phyloP scores from a whole-genome alignment of 1,140 invertebrate genomes.

The Dreissena rostriformis region DNA sequence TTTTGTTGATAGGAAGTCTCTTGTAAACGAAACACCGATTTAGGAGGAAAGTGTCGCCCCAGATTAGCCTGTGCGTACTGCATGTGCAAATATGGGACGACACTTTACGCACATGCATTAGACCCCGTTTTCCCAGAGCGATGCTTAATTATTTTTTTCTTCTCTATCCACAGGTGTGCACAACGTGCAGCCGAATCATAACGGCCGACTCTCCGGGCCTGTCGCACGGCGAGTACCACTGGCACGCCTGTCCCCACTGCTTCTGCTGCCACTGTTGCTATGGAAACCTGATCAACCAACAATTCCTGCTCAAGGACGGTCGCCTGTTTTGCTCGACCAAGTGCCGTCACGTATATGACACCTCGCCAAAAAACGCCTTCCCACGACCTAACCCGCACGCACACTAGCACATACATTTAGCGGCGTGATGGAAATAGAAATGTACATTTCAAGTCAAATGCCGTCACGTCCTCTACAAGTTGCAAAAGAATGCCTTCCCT shows the following conservation, averaged over 20 bases:
- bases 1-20: too few species aligned
- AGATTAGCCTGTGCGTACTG: too few species aligned
- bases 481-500: too few species aligned
- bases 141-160: background rate
- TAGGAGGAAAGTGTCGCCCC: too few species aligned
- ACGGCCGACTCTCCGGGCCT: slow-evolving; percentile 97
- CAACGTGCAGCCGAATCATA: slow-evolving; percentile 96
- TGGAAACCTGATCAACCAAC: slow-evolving; percentile 92
- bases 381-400: background rate
- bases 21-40: too few species aligned
- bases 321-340: slow-evolving; percentile 91
- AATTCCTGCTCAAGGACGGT: slow-evolving; percentile 94
- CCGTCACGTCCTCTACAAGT: too few species aligned
- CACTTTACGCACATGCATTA: background rate
- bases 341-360: slow-evolving; percentile 62
- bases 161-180: slow-evolving; percentile 87
- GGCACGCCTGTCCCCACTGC: slow-evolving; percentile 97
- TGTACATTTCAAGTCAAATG: too few species aligned
- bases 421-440: too few species aligned
- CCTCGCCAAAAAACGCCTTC: slow-evolving; percentile 16
- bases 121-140: background rate
- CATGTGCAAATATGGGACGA: too few species aligned
- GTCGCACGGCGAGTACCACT: slow-evolving; percentile 98
- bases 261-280: slow-evolving; percentile 97
- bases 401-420: background rate